Base-by-base conservation (phyloP, 1,140 invertebrate species). In the Drosophila sproati region DNA sequence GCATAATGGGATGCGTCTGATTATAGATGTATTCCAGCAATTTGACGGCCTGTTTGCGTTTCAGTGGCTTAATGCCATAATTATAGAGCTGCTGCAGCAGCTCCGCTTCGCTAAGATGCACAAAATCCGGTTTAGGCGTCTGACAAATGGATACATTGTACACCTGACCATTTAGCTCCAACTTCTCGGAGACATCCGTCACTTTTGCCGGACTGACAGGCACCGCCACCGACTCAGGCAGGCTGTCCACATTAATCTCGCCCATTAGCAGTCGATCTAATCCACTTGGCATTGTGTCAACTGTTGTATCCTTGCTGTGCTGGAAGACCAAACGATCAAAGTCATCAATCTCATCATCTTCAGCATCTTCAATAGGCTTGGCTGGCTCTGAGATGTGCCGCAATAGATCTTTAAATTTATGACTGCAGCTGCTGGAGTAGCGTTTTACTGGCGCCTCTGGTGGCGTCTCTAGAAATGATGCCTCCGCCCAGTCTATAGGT, bases 1-100 rank as follows among this genome's bases (percentile, higher is more conserved):
- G 50, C 63, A 91, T 71, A 31, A 80, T 72, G 5, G 91, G 91
- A 91, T 92, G 90, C 0, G 85, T 92, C 80, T 92, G 91, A 64
- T 90, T 91, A 31, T 92, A 92, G 6, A 92, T 91, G 47, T 85
- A 91, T 51, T 92, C 90, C 12, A 92, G 35, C 47, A 92, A 62
- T 76, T 87, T 90, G 0, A 92, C 71, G 2, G 91, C 91, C 56
- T 92, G 90, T 51, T 90, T 91, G 4, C 90, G 79, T 56, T 92
- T 91, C 0, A 92, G 76, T 0, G 91, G 91, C 45, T 91, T 91
- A 3, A 92, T 85, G 12, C 91, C 91, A 71, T 73, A 91, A 12
- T 90, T 91, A 63, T 91, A 92, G 0, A 92, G 61, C 48, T 76
- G 69, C 59, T 92, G 68, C 5, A 91, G 45, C 12, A 91, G 71